These are phyloP conservation scores for Scytalopus superciliaris DNA, from an alignment of 2,113 vertebrate genomes.

Conservation along the genomic window DNA sequence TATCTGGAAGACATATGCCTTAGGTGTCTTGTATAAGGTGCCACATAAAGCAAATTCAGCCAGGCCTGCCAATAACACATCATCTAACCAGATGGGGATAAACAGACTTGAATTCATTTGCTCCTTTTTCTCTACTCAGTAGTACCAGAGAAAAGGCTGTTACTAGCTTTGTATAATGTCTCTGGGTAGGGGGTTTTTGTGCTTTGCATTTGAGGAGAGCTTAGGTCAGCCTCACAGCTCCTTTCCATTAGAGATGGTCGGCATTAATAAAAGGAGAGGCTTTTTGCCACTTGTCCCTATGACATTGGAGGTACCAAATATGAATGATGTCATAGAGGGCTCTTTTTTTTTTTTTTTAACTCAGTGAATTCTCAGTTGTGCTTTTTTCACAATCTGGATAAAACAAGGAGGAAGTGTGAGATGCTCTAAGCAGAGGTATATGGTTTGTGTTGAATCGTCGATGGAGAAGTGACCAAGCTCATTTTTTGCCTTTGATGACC, in stretches of 20 bases:
- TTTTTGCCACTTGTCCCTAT: not conserved
- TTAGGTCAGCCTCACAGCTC: not conserved
- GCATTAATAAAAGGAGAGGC: not conserved
- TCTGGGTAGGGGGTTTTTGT: not conserved
- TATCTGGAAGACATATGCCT: slow-evolving; percentile 62
- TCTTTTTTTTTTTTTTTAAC: not conserved
- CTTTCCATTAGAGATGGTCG: not conserved
- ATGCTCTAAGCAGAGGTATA: not conserved
- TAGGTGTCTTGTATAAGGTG: slow-evolving; percentile 61
- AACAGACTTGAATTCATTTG: slow-evolving; percentile 63
- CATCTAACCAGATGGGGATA: slow-evolving; percentile 64
- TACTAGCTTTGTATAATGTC: not conserved
- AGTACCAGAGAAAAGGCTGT: slow-evolving; percentile 48
- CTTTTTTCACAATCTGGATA: not conserved
- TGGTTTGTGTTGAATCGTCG: slow-evolving; percentile 30
- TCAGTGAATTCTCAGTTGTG: not conserved
- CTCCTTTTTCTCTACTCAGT: slow-evolving; percentile 38
- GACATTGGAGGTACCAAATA: not conserved
- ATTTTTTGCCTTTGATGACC: slow-evolving; percentile 48
- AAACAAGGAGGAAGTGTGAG: not conserved
- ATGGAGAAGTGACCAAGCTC: slow-evolving; percentile 31
- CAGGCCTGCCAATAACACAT: slow-evolving; percentile 60
- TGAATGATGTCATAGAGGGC: not conserved
- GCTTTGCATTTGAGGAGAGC: not conserved
- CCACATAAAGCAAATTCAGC: slow-evolving; percentile 55